Percentiles rank a stretch among this genome's conserved stretches.
Evolutionary conservation across 2,113 vertebrate species (phyloP).

Genomic region (Mellivora capensis): DNA sequence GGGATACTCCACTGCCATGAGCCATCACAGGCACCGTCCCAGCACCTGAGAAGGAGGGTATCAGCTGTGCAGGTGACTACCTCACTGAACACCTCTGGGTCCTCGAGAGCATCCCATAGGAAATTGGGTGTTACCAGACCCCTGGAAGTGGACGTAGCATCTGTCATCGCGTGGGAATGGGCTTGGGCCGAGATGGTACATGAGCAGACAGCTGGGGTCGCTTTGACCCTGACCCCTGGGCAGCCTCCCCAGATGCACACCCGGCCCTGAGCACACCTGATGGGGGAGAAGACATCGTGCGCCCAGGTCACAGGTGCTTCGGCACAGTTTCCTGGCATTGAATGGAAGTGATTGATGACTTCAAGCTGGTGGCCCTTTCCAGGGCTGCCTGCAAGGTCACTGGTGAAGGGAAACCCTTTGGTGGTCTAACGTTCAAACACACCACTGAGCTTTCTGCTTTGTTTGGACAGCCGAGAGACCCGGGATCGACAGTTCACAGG

Average conservation of each 20-base stretch:
- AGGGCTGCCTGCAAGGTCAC: not conserved
- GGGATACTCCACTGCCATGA: no score
- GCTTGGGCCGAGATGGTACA: no score
- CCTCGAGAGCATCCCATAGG: not conserved
- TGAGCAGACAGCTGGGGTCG: not conserved
- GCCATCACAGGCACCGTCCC: not conserved
- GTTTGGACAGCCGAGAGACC: not conserved
- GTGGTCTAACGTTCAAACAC: not conserved
- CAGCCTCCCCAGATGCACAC: not conserved
- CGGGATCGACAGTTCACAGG: fast-evolving
- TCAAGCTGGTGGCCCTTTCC: fast-evolving
- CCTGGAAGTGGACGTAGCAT: not conserved
- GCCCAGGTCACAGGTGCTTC: not conserved
- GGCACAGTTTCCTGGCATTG: not conserved
- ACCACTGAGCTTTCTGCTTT: not conserved
- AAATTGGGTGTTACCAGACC: fast-evolving
- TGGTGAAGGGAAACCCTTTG: not conserved
- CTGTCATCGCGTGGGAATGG: not conserved
- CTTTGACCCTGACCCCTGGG: fast-evolving
- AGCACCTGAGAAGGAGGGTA: no score
- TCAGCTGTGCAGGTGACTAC: not conserved
- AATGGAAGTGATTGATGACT: not conserved
- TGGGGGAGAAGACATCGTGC: not conserved
- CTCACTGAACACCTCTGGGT: not conserved
- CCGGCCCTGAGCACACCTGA: not conserved